Conservation (phyloP, 2,888 invertebrate species). For the Yponomeuta cagnagella region DNA sequence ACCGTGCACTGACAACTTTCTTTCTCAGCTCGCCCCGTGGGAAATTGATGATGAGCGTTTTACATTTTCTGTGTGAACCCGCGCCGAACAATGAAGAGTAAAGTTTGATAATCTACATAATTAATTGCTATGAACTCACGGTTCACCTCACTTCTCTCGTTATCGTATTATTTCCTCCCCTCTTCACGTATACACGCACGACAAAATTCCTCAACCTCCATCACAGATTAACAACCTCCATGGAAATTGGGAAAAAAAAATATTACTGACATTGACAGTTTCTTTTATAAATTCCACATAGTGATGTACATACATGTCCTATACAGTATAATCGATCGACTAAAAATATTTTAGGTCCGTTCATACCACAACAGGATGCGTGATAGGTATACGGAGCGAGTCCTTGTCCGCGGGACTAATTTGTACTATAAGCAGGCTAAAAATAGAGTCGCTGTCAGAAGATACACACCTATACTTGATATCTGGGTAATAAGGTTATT, state of each 20-base stretch:
- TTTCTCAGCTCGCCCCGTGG: constrained; percentile 45
- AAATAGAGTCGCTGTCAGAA: no score
- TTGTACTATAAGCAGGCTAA: no score
- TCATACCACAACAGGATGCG: no score
- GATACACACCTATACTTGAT: no score
- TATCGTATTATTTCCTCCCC: constrained; percentile 33
- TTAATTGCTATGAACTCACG: constrained; percentile 39
- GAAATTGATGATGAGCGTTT: constrained; percentile 47
- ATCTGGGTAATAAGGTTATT: no score
- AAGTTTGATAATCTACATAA: constrained; percentile 59
- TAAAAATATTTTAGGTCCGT: neutral
- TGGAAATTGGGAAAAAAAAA: neutral
- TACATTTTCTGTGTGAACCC: constrained; percentile 53
- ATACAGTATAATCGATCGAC: neutral
- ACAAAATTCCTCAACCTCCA: neutral
- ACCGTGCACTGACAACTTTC: constrained; percentile 45
- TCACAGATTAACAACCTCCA: no score
- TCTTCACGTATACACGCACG: constrained; percentile 33
- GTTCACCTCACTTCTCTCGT: constrained; percentile 18
- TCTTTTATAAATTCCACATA: constrained; percentile 5
- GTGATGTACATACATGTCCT: neutral
- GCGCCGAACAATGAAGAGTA: constrained; percentile 48
- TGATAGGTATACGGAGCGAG: no score
- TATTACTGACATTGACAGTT: neutral
- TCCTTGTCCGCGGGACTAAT: no score